A percentile compares a stretch with the other conserved stretches of the same genome.
phyloP scores from a whole-genome alignment of 2,888 invertebrate species.

The Nephrocerus scutellatus region DNA sequence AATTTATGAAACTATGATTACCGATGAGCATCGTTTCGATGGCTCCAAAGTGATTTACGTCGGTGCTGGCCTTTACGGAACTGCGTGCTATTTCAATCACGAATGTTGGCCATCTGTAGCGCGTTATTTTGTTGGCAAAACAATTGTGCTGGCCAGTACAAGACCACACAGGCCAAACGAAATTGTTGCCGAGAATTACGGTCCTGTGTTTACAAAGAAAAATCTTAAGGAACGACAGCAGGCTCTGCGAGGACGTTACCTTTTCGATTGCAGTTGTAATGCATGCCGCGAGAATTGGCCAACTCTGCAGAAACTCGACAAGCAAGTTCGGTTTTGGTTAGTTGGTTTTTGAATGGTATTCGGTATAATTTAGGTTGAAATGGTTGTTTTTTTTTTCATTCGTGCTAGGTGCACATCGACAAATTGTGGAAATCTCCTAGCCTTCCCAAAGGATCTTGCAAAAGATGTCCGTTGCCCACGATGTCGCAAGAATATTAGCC shows the following conservation, averaged over 20 bases:
- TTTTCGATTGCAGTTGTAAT: constrained; percentile 68
- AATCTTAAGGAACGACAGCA: constrained; percentile 55
- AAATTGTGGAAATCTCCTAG: constrained; percentile 49
- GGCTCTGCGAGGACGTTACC: constrained; percentile 63
- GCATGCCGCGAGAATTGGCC: constrained; percentile 75
- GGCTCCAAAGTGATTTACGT: constrained; percentile 38
- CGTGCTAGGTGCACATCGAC: constrained; percentile 50
- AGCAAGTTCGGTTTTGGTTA: constrained; percentile 41
- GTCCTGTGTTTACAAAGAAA: constrained; percentile 64
- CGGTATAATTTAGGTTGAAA: background rate
- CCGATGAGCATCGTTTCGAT: constrained; percentile 49
- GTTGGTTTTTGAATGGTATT: constrained; percentile 8
- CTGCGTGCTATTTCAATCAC: constrained; percentile 74
- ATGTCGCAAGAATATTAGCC: constrained; percentile 50
- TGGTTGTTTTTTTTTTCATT: background rate
- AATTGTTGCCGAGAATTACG: constrained; percentile 75
- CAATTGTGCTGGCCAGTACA: constrained; percentile 62
- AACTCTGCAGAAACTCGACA: constrained; percentile 54
- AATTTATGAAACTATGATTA: constrained; percentile 61
- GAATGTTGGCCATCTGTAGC: constrained; percentile 73
- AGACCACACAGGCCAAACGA: constrained; percentile 61
- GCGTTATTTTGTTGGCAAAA: constrained; percentile 68
- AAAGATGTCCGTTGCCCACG: constrained; percentile 49
- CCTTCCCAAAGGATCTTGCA: constrained; percentile 46
- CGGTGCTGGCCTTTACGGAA: constrained; percentile 66